Conservation (phyloP, 2,113 vertebrate genomes). For the Hymenochirus boettgeri region DNA sequence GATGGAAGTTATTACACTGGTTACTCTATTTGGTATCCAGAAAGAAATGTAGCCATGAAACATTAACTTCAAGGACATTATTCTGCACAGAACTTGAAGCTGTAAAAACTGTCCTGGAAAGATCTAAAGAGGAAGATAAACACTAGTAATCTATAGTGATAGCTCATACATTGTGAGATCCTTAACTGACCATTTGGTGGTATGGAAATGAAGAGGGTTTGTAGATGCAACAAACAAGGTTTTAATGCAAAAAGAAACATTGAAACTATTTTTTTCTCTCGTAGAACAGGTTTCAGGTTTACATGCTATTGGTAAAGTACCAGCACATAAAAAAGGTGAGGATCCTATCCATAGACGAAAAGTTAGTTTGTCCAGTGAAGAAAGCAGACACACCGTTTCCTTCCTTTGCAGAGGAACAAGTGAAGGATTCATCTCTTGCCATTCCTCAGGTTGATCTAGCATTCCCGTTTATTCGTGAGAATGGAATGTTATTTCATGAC, state of each 20-base stretch:
- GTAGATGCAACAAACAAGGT: neutral
- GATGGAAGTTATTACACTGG: neutral
- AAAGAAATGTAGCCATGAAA: neutral
- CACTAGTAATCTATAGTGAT: conserved; percentile 8
- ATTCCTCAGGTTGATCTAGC: no score
- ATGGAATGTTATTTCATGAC: conserved; percentile 1
- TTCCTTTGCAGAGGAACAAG: no score
- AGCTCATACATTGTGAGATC: conserved; percentile 7
- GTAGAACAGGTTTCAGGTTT: neutral
- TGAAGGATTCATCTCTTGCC: no score
- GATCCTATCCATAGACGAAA: neutral
- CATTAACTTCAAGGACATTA: neutral
- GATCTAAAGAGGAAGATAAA: neutral
- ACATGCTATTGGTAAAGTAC: conserved; percentile 4
- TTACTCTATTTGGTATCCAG: neutral
- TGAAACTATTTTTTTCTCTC: neutral
- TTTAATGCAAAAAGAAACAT: neutral
- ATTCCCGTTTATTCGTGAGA: no score
- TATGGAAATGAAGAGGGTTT: conserved; percentile 5
- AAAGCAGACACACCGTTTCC: neutral
- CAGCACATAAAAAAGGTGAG: neutral
- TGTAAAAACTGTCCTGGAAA: neutral
- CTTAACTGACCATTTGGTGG: neutral
- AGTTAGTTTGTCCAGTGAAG: neutral
- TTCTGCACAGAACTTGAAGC: conserved; percentile 3